phyloP scores from a whole-genome alignment of 2,797 vertebrate genomes.

The Lagodon rhomboides region DNA sequence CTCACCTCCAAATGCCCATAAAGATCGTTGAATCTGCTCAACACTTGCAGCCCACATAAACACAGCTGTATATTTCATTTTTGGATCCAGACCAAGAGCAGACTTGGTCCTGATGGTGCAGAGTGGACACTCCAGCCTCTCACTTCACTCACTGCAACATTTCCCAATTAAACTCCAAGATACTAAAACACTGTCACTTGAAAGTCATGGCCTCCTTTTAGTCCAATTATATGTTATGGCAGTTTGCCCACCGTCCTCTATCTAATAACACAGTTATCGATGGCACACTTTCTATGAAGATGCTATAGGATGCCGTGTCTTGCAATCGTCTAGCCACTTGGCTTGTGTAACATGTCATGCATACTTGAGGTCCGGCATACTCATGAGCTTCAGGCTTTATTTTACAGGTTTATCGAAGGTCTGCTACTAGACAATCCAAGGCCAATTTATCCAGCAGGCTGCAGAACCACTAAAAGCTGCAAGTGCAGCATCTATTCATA shows the following conservation, averaged over 20 bases:
- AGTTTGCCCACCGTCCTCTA: conserved; percentile 43
- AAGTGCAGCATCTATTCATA: no score
- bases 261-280: conserved; percentile 39
- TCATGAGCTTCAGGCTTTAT: conserved; percentile 23
- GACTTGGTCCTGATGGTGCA: not conserved
- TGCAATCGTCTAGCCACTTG: conserved; percentile 16
- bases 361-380: conserved; percentile 14
- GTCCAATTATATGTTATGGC: conserved; percentile 56
- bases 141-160: conserved; percentile 35
- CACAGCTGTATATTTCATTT: conserved; percentile 8
- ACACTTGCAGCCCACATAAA: conserved; percentile 16
- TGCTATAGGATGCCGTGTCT: conserved; percentile 29
- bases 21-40: conserved; percentile 2
- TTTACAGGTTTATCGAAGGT: conserved; percentile 19
- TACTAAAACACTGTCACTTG: conserved; percentile 45
- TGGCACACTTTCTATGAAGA: conserved; percentile 36
- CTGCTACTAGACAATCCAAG: conserved; percentile 14
- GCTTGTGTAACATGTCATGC: conserved; percentile 10
- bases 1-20: conserved; percentile 32
- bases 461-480: not conserved
- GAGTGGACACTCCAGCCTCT: conserved; percentile 22
- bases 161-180: conserved; percentile 43
- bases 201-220: conserved; percentile 54
- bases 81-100: conserved; percentile 43
- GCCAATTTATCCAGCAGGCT: conserved; percentile 4